A percentile compares a stretch with the other conserved stretches of the same genome.
These are phyloP conservation scores for Stylophora pistillata DNA, from an alignment of 64 coral and sea anemone genomes.

Conservation along the genomic window DNA sequence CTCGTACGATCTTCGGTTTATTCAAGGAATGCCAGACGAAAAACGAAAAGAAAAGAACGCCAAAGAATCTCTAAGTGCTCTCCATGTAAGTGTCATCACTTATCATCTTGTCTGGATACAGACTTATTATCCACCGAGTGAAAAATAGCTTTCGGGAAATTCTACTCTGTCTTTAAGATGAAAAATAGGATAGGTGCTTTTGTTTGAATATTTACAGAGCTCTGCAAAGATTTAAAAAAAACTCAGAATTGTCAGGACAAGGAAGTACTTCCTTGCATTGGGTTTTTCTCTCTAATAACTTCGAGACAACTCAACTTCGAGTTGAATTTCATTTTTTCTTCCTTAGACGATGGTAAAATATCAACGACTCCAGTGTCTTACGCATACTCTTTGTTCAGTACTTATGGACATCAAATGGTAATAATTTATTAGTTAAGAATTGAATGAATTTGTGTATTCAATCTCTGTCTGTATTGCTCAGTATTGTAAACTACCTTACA, in stretches of 20 bases:
- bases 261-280: too few species aligned
- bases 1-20: slow-evolving; percentile 85
- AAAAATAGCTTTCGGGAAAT: too few species aligned
- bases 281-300: too few species aligned
- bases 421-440: background rate
- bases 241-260: too few species aligned
- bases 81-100: slow-evolving; percentile 66
- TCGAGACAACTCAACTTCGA: background rate
- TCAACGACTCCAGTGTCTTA: slow-evolving; percentile 78
- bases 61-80: slow-evolving; percentile 78
- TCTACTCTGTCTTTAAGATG: background rate
- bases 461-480: too few species aligned
- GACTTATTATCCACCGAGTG: too few species aligned
- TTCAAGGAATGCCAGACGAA: slow-evolving; percentile 92
- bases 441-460: too few species aligned
- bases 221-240: too few species aligned
- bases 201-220: too few species aligned
- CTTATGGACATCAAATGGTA: slow-evolving; percentile 96
- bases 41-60: slow-evolving; percentile 82
- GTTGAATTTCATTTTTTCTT: background rate
- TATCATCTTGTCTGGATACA: background rate
- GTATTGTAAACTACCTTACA: too few species aligned
- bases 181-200: too few species aligned
- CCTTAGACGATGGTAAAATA: slow-evolving; percentile 92
- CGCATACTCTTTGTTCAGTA: slow-evolving; percentile 79